Evolutionary conservation across 2,797 vertebrate genomes (phyloP).

Genomic region (Enteromius radiatus): DNA sequence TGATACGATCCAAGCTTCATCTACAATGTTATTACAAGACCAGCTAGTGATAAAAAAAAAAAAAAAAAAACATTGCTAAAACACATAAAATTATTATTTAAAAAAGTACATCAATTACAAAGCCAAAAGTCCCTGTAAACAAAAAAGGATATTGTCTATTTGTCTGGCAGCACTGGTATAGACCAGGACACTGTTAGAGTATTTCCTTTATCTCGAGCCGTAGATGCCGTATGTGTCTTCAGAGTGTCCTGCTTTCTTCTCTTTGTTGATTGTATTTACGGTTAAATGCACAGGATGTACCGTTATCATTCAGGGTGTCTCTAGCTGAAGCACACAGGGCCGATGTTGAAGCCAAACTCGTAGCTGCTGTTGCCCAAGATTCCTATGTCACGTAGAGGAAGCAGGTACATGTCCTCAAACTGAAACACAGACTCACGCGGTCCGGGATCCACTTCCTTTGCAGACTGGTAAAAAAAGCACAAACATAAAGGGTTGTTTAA

Average conservation of each 20-base stretch:
- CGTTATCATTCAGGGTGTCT: slow-evolving; percentile 18
- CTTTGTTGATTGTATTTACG: slow-evolving; percentile 46
- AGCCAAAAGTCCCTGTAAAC: slow-evolving; percentile 79
- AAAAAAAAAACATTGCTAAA: slow-evolving; percentile 37
- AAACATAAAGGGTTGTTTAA: slow-evolving; percentile 26
- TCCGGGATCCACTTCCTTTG: slow-evolving; percentile 69
- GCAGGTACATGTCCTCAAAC: slow-evolving; percentile 84
- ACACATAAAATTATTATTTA: slow-evolving; percentile 61
- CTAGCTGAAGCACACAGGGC: slow-evolving; percentile 90
- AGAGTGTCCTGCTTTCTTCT: slow-evolving; percentile 47
- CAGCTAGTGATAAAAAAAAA: slow-evolving; percentile 27
- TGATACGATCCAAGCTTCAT: slow-evolving; percentile 15
- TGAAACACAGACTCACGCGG: slow-evolving; percentile 82
- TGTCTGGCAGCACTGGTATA: slow-evolving; percentile 42
- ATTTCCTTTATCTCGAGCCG: slow-evolving; percentile 33
- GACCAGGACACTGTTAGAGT: slow-evolving; percentile 53
- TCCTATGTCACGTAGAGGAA: slow-evolving; percentile 86
- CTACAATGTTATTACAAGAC: slow-evolving; percentile 35
- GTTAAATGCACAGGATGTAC: not conserved
- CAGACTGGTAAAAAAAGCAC: slow-evolving; percentile 66
- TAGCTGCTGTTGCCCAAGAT: slow-evolving; percentile 77
- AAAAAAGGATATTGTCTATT: slow-evolving; percentile 54
- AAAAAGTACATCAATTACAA: slow-evolving; percentile 75
- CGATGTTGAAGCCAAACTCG: slow-evolving; percentile 83
- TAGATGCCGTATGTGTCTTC: slow-evolving; percentile 56